Conservation (phyloP, 2,797 vertebrate species). For the Synanceia verrucosa region DNA sequence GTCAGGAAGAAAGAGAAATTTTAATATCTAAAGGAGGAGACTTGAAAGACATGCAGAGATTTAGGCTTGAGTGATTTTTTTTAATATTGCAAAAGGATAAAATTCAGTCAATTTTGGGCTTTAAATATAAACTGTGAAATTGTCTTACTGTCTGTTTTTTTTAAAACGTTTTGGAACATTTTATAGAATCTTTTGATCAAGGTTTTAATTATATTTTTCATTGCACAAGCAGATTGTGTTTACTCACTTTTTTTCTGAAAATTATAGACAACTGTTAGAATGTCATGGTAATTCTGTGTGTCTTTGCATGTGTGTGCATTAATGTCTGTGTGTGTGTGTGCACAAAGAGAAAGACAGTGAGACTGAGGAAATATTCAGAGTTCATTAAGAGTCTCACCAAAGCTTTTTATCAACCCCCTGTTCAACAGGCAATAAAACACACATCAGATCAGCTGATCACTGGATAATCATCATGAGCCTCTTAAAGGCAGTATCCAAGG, state of each 20-base stretch:
- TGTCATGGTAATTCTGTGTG: conserved; percentile 3
- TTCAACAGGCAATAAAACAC: conserved; percentile 62
- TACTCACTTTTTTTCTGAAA: not conserved
- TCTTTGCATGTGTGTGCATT: conserved; percentile 2
- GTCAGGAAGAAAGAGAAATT: conserved; percentile 47
- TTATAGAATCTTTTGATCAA: not conserved
- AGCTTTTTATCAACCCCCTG: conserved; percentile 46
- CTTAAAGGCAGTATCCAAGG: conserved; percentile 40
- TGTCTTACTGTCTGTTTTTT: not conserved
- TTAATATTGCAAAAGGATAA: conserved; percentile 9
- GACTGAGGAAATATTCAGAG: conserved; percentile 23
- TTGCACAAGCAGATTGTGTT: not conserved
- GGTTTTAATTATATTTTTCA: not conserved
- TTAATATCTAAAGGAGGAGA: conserved; percentile 15
- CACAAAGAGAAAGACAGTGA: conserved; percentile 12
- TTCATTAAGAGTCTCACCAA: conserved; percentile 32
- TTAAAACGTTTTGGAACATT: not conserved
- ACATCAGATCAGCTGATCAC: conserved; percentile 61
- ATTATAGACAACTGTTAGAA: conserved; percentile 5
- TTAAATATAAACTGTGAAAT: conserved; percentile 8
- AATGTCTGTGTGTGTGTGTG: not conserved
- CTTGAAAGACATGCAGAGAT: conserved; percentile 41
- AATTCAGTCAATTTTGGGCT: not conserved
- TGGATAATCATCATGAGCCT: conserved; percentile 47
- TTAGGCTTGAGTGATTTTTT: conserved; percentile 26